Evolutionary conservation across 1,140 invertebrate species (phyloP), one percentile per base, ranked within the genome.

Genomic region (Halictus rubicundus): DNA sequence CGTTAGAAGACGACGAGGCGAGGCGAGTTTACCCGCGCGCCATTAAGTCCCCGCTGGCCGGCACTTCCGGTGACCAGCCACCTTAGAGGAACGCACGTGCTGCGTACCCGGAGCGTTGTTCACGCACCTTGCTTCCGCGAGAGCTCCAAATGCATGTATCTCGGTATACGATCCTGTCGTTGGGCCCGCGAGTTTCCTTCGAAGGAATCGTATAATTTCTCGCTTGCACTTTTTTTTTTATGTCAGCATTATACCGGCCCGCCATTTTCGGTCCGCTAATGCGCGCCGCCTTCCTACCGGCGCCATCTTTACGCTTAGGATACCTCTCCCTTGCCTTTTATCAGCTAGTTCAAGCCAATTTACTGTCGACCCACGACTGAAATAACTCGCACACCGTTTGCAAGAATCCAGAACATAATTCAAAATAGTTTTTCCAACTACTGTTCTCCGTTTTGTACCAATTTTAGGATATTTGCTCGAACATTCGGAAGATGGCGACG

Each of bases 41-140:
- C 23, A 83, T 83, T 84, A 84, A 84, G 68, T 66, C 63, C 52
- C 68, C 64, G 68, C 21, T 59, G 49, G 66, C 54, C 32, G 54
- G 21, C 69, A 60, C 69, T 87, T 87, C 86, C 86, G 85, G 82
- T 82, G 46, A 25, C 32, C 25, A 9, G 19, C 69, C 70, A 76
- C 39, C 64, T 68, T 39, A 16, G 42, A 32, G 32, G 32, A 68
- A 69, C 64, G 77, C 78, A 75, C 81, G 81, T 83, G 78, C 77
- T 75, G 52, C 60, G 66, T 32, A 59, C 61, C 6, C 82, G 75
- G 76, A 14, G 10, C 10, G 85, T 82, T 89, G 88, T 81, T 89
- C 88, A 85, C 87, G 84, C 89, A 88, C 89, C 90, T 89, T 90
- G 84, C 76, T 91, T 89, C 87, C 83, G 81, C 71, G 42, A 83